Evolutionary conservation across 2,797 vertebrate genomes (phyloP).

Genomic region (Alcedo quadribrachys): DNA sequence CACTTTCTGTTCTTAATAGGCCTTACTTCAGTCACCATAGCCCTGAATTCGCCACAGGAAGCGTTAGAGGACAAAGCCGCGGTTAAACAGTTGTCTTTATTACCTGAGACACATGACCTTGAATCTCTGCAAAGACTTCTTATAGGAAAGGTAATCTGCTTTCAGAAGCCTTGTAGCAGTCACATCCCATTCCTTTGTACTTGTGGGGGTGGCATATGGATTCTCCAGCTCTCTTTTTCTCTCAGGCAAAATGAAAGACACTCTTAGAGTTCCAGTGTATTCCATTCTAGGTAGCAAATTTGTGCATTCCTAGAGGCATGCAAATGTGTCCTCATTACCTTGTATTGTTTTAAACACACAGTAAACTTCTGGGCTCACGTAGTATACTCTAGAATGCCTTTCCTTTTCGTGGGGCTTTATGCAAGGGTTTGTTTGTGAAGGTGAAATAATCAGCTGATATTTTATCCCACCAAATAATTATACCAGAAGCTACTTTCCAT

Average conservation of each 20-base stretch:
- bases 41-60: constrained; percentile 25
- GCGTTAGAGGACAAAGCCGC: constrained; percentile 21
- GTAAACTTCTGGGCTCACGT: not conserved
- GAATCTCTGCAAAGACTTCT: constrained; percentile 21
- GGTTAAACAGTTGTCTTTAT: constrained; percentile 28
- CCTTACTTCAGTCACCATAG: not conserved
- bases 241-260: not conserved
- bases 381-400: not conserved
- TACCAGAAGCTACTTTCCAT: not conserved
- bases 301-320: rapidly evolving
- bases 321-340: rapidly evolving
- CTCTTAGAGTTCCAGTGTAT: not conserved
- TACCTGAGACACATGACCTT: constrained; percentile 51
- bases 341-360: not conserved
- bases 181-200: constrained; percentile 36
- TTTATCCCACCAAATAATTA: not conserved
- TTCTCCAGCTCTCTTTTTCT: not conserved
- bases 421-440: not conserved
- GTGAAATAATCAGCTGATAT: no score
- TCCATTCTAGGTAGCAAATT: not conserved
- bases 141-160: constrained; percentile 36
- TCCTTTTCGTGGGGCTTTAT: rapidly evolving
- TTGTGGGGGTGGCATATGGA: not conserved
- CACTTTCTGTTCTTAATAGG: not conserved
- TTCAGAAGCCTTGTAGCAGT: constrained; percentile 32